Percentiles rank a stretch among this genome's conserved stretches.
These are phyloP conservation scores for Alethe castanea DNA, from an alignment of 2,113 vertebrate species.

Conservation along the genomic window DNA sequence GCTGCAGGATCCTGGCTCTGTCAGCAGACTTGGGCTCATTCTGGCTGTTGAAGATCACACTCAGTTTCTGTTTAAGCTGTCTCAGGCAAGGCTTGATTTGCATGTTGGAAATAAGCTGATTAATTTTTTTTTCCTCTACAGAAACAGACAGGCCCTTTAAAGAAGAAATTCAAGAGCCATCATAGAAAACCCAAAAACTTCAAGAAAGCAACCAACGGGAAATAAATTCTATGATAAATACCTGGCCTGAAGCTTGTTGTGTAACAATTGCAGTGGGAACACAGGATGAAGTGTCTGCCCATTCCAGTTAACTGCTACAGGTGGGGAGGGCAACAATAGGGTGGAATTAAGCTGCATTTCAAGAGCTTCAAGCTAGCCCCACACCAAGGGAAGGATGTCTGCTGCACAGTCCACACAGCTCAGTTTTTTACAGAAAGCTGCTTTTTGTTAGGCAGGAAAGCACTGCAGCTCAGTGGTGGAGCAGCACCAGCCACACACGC, in stretches of 20 bases:
- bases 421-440: not conserved
- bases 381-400: not conserved
- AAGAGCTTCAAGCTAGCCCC: not conserved
- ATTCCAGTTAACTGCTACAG: not conserved
- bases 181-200: slow-evolving; percentile 41
- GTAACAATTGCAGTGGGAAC: not conserved
- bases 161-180: slow-evolving; percentile 61
- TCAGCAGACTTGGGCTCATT: not conserved
- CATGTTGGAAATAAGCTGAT: not conserved
- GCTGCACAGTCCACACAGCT: not conserved
- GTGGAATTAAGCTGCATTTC: not conserved
- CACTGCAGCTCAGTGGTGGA: not conserved
- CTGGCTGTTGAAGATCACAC: not conserved
- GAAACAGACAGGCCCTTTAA: slow-evolving; percentile 48
- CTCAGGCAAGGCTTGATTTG: not conserved
- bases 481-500: not conserved
- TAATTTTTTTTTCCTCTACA: not conserved
- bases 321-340: rapidly evolving
- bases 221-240: not conserved
- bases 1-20: not conserved
- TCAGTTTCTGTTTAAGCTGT: not conserved
- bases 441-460: not conserved
- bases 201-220: not conserved
- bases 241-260: not conserved
- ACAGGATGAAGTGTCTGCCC: not conserved